Base-by-base conservation (phyloP, 2,113 vertebrate species). In the Hucho hucho region DNA sequence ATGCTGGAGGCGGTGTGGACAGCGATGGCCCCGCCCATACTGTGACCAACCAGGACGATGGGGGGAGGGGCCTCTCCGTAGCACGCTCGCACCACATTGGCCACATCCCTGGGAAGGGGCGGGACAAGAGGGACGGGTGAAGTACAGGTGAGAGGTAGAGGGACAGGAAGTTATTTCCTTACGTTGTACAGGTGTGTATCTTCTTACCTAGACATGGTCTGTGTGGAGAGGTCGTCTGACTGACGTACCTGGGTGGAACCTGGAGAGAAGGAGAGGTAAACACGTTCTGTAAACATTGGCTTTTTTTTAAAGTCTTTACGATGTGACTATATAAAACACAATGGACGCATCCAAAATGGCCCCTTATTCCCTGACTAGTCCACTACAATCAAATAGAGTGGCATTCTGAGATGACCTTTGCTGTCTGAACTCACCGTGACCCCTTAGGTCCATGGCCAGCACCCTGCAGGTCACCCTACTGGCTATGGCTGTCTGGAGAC, bases 361-460 rank as follows among this genome's bases (percentile, higher is more conserved):
- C 1, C 14, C 12, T 53, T 53, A 53, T 53, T 53, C 4, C 14
- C 16, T 18, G 16, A 16, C 14, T 16, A 53, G 49, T 53, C 0
- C 49, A 18, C 49, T 1, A 53, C 16, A 53, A 53, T 4, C 49
- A 53, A 46, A 29, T 3, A 43, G 37, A 9, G 37, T 53, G 49
- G 16, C 16, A 18, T 53, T 43, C 49, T 53, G 49, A 53, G 49
- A 53, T 53, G 4, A 14, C 49, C 49, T 53, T 43, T 43, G 25
- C 29, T 3, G 53, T 80, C n/a, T 81, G 67, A 66, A 18, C 87
- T 88, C 77, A 92, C 90, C 90, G 66, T 93, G 91, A 68, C 90
- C 91, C 67, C 90, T 79, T 32, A 92, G 87, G 72, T 92, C 91
- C 89, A 92, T 90, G 66, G 90, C 89, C 0, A 93, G 79, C 1